Percentiles rank a stretch among this genome's conserved stretches.
phyloP scores from a whole-genome alignment of 1,140 invertebrate genomes.

The Aphelenchoides besseyi region DNA sequence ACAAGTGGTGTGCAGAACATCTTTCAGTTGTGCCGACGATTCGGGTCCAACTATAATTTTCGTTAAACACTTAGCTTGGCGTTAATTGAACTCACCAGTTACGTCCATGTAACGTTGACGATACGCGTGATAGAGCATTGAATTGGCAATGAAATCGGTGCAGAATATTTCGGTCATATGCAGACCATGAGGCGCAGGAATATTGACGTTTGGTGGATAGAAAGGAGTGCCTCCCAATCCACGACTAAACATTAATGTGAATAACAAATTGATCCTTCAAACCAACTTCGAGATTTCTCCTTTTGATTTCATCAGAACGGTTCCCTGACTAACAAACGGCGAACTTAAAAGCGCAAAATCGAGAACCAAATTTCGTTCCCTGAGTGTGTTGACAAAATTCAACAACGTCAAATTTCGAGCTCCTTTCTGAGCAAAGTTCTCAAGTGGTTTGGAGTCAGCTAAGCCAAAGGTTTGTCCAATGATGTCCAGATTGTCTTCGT shows the following conservation, averaged over 20 bases:
- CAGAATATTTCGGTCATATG: slow-evolving; percentile 61
- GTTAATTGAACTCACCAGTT: slow-evolving; percentile 53
- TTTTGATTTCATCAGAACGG: slow-evolving; percentile 56
- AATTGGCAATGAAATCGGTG: slow-evolving; percentile 61
- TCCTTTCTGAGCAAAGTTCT: slow-evolving; percentile 31
- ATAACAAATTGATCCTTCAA: not conserved
- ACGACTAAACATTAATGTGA: slow-evolving; percentile 35
- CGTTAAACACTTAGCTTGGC: not conserved
- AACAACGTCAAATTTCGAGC: slow-evolving; percentile 54
- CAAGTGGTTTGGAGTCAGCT: slow-evolving; percentile 16
- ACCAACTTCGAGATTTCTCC: slow-evolving; percentile 61
- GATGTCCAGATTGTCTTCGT: slow-evolving; percentile 57
- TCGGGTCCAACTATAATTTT: slow-evolving; percentile 22
- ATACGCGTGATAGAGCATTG: slow-evolving; percentile 62
- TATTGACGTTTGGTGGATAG: slow-evolving; percentile 56
- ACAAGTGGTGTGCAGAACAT: slow-evolving; percentile 56
- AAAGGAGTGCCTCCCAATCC: slow-evolving; percentile 59
- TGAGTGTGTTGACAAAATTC: slow-evolving; percentile 57
- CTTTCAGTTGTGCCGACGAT: slow-evolving; percentile 49
- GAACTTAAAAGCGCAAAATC: slow-evolving; percentile 56
- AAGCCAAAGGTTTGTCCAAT: slow-evolving; percentile 59
- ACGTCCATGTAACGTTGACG: slow-evolving; percentile 58
- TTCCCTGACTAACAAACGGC: slow-evolving; percentile 58
- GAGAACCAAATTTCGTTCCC: slow-evolving; percentile 55
- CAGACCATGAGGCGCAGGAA: slow-evolving; percentile 58